Conservation (phyloP, 1,140 invertebrate genomes). For the Calycopis cecrops region DNA sequence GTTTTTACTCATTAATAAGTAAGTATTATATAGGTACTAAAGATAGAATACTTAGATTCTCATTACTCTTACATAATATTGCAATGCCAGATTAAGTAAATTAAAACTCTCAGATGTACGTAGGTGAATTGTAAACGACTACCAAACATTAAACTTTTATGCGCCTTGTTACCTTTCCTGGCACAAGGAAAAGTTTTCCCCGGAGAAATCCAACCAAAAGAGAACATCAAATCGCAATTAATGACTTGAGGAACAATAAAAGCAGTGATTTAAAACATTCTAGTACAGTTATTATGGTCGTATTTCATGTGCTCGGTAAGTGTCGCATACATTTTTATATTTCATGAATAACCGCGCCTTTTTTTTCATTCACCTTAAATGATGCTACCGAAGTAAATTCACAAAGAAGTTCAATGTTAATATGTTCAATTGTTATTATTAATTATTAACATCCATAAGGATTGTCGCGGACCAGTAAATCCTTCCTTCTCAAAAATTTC, state of each 20-base stretch:
- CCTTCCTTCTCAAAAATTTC: too few relatives aligned
- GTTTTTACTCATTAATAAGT: too few relatives aligned
- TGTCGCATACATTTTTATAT: background rate
- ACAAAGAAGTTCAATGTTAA: too few relatives aligned
- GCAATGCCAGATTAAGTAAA: too few relatives aligned
- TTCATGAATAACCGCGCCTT: slow-evolving; percentile 4
- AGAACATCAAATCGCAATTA: slow-evolving; percentile 12
- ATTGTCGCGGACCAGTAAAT: too few relatives aligned
- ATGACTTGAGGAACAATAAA: slow-evolving; percentile 9
- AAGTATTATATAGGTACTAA: too few relatives aligned
- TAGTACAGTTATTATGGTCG: slow-evolving; percentile 2
- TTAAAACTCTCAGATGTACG: too few relatives aligned
- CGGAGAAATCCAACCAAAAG: slow-evolving; percentile 3
- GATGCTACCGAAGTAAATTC: too few relatives aligned
- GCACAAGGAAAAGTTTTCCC: slow-evolving; percentile 1
- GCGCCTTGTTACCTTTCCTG: background rate
- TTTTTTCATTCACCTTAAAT: background rate
- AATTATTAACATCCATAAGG: too few relatives aligned
- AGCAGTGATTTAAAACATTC: slow-evolving; percentile 9
- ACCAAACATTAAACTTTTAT: slow-evolving; percentile 6
- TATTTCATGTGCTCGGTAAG: background rate
- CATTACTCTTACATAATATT: too few relatives aligned
- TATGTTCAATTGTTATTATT: too few relatives aligned
- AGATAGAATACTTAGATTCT: too few relatives aligned
- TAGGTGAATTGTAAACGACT: slow-evolving; percentile 1